A percentile compares a stretch with the other conserved stretches of the same genome.
Conservation (phyloP, 1,140 invertebrate species). For the Ectropis grisescens region DNA sequence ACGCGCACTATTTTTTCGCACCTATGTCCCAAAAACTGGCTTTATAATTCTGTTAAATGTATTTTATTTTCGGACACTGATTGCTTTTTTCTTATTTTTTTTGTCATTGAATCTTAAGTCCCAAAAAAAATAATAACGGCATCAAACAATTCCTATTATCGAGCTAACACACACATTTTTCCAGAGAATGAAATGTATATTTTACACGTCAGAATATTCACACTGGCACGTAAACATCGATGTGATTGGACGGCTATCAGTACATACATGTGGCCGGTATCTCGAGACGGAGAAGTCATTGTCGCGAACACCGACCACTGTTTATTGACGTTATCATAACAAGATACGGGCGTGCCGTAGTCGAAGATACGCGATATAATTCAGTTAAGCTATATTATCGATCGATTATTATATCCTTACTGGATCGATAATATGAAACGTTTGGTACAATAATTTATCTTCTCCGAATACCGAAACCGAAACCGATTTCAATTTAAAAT, state of each 20-base stretch:
- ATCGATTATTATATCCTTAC: slow-evolving; percentile 6
- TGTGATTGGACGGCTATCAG: slow-evolving; percentile 40
- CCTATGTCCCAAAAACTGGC: no score
- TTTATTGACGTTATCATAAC: slow-evolving; percentile 60
- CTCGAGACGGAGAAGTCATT: slow-evolving; percentile 33
- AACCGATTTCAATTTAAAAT: no score
- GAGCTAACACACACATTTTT: no score
- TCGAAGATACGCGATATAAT: slow-evolving; percentile 15
- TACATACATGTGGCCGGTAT: slow-evolving; percentile 35
- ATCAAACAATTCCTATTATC: no score
- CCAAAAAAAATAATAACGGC: no score
- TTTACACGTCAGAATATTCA: no score
- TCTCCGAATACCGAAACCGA: not conserved
- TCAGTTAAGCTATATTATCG: not conserved
- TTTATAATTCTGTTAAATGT: no score
- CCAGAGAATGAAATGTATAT: no score
- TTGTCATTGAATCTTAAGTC: no score
- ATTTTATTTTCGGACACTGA: no score
- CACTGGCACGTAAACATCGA: slow-evolving; percentile 42
- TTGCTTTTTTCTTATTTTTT: no score
- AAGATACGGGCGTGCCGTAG: slow-evolving; percentile 13
- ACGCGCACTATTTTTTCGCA: no score
- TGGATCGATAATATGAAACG: not conserved
- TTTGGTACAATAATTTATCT: not conserved
- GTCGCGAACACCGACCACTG: slow-evolving; percentile 48